Conservation (phyloP, 2,797 vertebrate species). For the Selene dorsalis region DNA sequence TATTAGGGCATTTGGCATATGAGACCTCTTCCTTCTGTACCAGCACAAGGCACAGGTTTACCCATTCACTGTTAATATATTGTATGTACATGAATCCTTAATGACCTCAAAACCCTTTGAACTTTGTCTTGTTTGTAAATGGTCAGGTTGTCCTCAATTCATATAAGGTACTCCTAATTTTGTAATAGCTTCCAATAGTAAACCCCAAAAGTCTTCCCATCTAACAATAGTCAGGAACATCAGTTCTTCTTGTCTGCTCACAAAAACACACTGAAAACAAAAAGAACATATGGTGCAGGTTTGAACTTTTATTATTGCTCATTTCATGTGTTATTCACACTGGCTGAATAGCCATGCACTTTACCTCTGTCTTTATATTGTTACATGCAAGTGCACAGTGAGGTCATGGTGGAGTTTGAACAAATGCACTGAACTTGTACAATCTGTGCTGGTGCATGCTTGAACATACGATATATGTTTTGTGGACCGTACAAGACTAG, state of each 20-base stretch:
- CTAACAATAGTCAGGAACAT: not conserved
- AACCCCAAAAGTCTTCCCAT: not conserved
- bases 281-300: not conserved
- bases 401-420: not conserved
- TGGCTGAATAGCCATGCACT: not conserved
- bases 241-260: not conserved
- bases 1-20: constrained; percentile 19
- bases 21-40: constrained; percentile 31
- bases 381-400: constrained; percentile 1
- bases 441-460: constrained; percentile 33
- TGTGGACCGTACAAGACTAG: not conserved
- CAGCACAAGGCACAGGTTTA: constrained; percentile 47
- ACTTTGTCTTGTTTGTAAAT: constrained; percentile 18
- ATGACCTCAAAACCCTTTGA: not conserved
- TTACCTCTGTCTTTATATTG: not conserved
- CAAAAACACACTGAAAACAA: constrained; percentile 9
- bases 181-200: constrained; percentile 3
- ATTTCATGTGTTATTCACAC: constrained; percentile 10
- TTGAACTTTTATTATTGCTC: not conserved
- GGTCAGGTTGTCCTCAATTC: constrained; percentile 2
- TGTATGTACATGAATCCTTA: constrained; percentile 10
- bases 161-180: constrained; percentile 3
- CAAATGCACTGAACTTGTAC: constrained; percentile 22
- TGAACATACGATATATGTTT: not conserved
- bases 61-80: constrained; percentile 16